Evolutionary conservation across 2,797 vertebrate species (phyloP), one percentile per base, ranked within the genome.

Genomic region (Oreochromis grahami): DNA sequence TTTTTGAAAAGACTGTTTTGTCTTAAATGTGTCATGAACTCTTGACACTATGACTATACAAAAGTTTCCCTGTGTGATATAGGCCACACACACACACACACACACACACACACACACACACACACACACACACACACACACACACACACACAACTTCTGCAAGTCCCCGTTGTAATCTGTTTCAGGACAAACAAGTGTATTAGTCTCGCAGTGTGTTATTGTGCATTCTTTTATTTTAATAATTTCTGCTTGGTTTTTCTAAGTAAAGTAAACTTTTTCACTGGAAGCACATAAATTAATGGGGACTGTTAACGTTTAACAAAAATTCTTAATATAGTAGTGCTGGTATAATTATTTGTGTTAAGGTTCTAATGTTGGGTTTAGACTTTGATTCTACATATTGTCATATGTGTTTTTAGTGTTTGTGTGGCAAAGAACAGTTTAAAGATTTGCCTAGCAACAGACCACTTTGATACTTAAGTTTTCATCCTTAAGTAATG

Each of bases 11-110:
- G 24, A 34, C 5, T 60, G 8, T 58, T 68, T 36, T 43, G 15
- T 45, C 58, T 14, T 26, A 70, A 70, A 5, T 79, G 76, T 86
- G 76, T 85, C 80, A 83, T 81, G 7, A 91, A 89, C 90, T 88
- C 86, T 48, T 91, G 90, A 91, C 60, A 36, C n/a, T 41, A 38
- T 8, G 10, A 21, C 19, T 65, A 5, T 68, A 93, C 83, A 91
- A 85, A 78, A 10, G 83, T 86, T 90, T 83, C 63, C 79, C 80
- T 89, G 86, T 92, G 32, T 3, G 13, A 68, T 60, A 8, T 5
- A 56, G 26, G 14, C 24, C 53, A 29, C 52, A 26, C 24, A 3
- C 53, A 2, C 15, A 7, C 45, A 17, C 45, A 48, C 45, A 17
- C 45, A 48, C 45, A 24, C 15, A 7, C 45, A 17, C 45, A 48